Evolutionary conservation across 2,113 vertebrate genomes (phyloP).

Genomic region (Bagarius yarrelli): DNA sequence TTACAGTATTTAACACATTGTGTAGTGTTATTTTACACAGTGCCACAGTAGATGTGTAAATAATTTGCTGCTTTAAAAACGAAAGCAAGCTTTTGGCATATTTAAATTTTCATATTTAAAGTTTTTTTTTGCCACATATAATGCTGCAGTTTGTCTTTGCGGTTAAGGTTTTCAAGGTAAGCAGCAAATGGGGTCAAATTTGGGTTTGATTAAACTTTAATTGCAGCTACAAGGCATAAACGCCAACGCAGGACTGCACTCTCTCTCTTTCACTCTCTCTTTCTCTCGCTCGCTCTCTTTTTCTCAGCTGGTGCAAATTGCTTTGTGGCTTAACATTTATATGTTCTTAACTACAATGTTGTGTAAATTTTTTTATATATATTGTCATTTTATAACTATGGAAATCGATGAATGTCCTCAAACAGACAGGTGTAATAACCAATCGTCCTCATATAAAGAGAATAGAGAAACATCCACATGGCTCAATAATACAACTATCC

Average conservation of each 20-base stretch:
- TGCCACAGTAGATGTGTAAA: neutral
- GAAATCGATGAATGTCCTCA: neutral
- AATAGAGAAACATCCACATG: neutral
- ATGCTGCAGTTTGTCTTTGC: neutral
- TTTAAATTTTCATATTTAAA: neutral
- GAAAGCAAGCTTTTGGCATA: neutral
- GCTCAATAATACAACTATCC: neutral
- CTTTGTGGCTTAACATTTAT: neutral
- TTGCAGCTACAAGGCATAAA: constrained; percentile 16
- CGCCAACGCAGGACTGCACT: neutral
- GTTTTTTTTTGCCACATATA: neutral
- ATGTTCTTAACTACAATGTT: neutral
- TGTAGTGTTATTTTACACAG: neutral
- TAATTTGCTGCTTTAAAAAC: neutral
- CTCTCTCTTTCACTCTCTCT: neutral
- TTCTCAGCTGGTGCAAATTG: neutral
- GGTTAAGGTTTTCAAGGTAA: constrained; percentile 4
- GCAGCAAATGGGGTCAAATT: constrained; percentile 21
- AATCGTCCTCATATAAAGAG: neutral
- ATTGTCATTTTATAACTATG: neutral
- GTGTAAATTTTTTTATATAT: neutral
- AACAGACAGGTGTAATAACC: neutral
- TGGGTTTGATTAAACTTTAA: constrained; percentile 25
- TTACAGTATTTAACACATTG: no score
- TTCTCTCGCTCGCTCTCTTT: neutral